Conservation (phyloP, 2,113 vertebrate species). For the Castor canadensis region DNA sequence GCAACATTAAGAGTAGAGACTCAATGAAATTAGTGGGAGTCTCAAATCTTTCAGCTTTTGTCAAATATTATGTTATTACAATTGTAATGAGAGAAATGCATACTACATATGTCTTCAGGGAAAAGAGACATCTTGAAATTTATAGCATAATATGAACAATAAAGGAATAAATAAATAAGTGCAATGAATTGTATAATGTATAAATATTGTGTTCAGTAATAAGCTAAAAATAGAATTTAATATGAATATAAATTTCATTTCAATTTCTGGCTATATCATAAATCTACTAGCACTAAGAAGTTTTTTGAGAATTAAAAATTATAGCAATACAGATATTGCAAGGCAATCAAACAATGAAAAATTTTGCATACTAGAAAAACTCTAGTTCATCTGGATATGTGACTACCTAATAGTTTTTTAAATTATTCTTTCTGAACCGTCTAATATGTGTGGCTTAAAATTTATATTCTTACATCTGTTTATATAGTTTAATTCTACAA, state of each 20-base stretch:
- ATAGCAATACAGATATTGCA: background rate
- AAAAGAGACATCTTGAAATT: background rate
- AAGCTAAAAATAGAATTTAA: background rate
- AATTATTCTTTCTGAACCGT: conserved; percentile 3
- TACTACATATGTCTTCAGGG: background rate
- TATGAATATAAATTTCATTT: background rate
- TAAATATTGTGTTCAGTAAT: background rate
- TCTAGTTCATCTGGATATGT: background rate
- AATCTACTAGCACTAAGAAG: background rate
- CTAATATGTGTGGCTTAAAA: background rate
- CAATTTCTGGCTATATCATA: background rate
- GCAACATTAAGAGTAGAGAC: background rate
- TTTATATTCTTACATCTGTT: background rate
- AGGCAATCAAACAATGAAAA: background rate
- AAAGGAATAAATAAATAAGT: background rate
- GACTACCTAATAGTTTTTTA: background rate
- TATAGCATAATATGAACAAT: background rate
- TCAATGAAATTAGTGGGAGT: background rate
- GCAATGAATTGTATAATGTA: background rate
- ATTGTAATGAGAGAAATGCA: background rate
- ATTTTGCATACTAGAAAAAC: background rate
- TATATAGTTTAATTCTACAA: background rate
- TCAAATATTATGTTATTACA: background rate
- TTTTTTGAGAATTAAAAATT: background rate
- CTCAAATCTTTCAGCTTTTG: background rate